Evolutionary conservation across 2,888 invertebrate genomes (phyloP).

Genomic region (Scaptomyza polygonia): DNA sequence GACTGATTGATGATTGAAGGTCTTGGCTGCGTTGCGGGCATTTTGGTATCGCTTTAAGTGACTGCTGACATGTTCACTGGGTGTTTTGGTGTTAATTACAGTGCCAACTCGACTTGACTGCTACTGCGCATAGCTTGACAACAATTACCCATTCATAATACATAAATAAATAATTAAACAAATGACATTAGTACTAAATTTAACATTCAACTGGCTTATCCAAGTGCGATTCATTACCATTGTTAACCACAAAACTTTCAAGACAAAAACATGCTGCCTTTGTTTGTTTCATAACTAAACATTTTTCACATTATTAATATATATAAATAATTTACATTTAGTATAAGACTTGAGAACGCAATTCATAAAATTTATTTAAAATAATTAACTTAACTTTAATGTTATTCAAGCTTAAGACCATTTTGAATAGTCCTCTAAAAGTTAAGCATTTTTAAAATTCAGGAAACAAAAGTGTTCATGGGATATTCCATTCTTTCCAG

Average conservation of each 20-base stretch:
- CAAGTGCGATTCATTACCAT: slow-evolving; percentile 11
- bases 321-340: background rate
- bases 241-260: background rate
- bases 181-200: slow-evolving; percentile 24
- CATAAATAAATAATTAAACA: slow-evolving; percentile 40
- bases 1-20: slow-evolving; percentile 80
- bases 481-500: background rate
- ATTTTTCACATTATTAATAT: too few species aligned
- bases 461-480: background rate
- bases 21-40: slow-evolving; percentile 49
- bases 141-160: slow-evolving; percentile 35
- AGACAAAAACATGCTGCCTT: background rate
- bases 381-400: too few species aligned
- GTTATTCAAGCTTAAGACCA: too few species aligned
- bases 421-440: background rate
- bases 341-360: background rate
- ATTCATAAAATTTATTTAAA: background rate
- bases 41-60: slow-evolving; percentile 73
- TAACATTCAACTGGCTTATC: slow-evolving; percentile 13
- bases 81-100: slow-evolving; percentile 80
- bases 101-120: slow-evolving; percentile 43
- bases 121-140: slow-evolving; percentile 26
- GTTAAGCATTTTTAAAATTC: background rate
- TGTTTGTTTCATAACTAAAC: too few species aligned
- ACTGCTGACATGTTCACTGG: slow-evolving; percentile 81